These are phyloP conservation scores for Calephelis nemesis DNA, from an alignment of 1,140 invertebrate species.

Conservation along the genomic window DNA sequence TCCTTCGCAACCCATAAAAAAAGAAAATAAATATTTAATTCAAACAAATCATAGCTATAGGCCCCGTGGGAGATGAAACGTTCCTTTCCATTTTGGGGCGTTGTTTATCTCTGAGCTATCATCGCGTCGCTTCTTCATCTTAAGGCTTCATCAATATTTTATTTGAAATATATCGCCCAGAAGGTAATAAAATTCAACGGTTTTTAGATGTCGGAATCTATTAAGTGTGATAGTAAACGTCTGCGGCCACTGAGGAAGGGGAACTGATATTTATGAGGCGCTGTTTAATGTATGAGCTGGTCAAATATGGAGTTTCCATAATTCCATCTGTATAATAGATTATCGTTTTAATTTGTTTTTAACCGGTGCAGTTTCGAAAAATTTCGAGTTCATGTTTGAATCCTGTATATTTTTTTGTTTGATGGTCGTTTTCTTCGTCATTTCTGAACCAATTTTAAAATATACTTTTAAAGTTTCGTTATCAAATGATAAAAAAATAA, in stretches of 20 bases:
- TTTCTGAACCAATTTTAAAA: too few relatives aligned
- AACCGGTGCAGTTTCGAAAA: too few relatives aligned
- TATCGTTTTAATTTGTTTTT: too few relatives aligned
- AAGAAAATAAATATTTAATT: too few relatives aligned
- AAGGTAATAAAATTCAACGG: conserved; percentile 13
- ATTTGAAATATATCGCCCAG: conserved; percentile 13
- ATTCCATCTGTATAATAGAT: too few relatives aligned
- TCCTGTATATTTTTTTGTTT: too few relatives aligned
- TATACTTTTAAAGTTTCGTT: too few relatives aligned
- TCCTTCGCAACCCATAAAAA: too few relatives aligned
- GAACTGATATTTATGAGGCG: conserved; percentile 9
- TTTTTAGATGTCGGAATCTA: conserved; percentile 11
- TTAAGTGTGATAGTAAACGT: conserved; percentile 3
- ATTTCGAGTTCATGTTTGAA: too few relatives aligned
- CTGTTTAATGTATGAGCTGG: conserved; percentile 5
- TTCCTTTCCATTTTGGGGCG: background rate
- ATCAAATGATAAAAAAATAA: too few relatives aligned
- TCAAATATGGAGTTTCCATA: background rate
- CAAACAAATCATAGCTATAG: background rate
- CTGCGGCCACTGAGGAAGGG: background rate
- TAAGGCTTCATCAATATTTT: conserved; percentile 12
- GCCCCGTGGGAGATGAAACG: background rate
- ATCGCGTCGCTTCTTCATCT: conserved; percentile 11
- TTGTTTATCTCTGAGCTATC: conserved; percentile 3
- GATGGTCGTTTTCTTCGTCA: too few relatives aligned